Base-by-base conservation (phyloP, 92 coral and sea anemone species). In the Plumapathes pennacea region DNA sequence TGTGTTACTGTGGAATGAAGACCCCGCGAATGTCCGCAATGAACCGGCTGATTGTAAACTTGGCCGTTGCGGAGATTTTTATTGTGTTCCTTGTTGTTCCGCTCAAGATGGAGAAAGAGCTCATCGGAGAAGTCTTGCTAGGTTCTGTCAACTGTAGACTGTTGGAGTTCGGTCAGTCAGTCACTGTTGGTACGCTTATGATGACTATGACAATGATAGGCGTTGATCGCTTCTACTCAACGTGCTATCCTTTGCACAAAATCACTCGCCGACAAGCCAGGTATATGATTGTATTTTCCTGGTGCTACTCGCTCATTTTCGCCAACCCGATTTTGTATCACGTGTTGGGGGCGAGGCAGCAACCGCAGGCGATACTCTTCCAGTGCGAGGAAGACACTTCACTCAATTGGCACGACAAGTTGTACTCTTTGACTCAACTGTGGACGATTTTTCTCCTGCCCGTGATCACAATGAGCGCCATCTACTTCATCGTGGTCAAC, bases 261-360 rank as follows among this genome's bases (percentile, higher is more conserved):
- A 85, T 94, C 53, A 94, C 99, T 22, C 84, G 96, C 4, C 89
- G 99, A 0, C 90, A 94, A 48, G 99, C 99, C 5, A 64, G 69
- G 38, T 86, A 94, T 61, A 94, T 94, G 99, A 81, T 90, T 31
- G 90, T 89, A 10, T 62, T 94, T 17, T 79, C 99, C 5, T 94
- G 99, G 99, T 84, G 95, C 57, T 79, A 88, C 42, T 87, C 99
- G 7, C 71, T 94, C 14, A 67, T 94, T 5, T 78, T 81, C 20
- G 90, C 96, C 15, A 94, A 94, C 24, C 99, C 99, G 5, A 90
- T 94, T 4, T 57, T 94, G 51, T 83, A 89, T 22, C 86, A 94
- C 28, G 74, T 91, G 40, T 64, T 89, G 21, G 97, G 97, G 14
- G 72, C 90, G 11, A 46, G 82, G 7, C 89, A 73, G 33, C 97